Conservation (phyloP, 2,113 vertebrate species). For the Pogona vitticeps region DNA sequence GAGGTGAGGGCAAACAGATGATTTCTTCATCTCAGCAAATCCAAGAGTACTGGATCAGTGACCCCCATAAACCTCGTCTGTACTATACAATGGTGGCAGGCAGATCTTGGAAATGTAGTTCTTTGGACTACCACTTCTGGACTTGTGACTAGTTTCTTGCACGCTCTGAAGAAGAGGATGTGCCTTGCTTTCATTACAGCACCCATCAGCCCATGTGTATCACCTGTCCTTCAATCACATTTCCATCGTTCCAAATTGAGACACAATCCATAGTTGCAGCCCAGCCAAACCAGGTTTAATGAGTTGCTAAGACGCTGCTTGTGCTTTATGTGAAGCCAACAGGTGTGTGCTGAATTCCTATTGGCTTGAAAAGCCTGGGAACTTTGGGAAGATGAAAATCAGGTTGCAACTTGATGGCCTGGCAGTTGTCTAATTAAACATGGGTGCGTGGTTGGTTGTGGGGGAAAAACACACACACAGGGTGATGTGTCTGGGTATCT, state of each 20-base stretch:
- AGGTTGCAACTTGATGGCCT: neutral
- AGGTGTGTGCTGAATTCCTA: neutral
- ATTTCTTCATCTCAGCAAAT: too few relatives aligned
- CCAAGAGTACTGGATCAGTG: too few relatives aligned
- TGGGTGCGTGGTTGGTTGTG: neutral
- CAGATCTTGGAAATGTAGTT: too few relatives aligned
- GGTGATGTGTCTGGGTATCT: neutral
- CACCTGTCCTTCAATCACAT: neutral
- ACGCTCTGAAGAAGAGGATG: neutral
- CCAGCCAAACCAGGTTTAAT: neutral
- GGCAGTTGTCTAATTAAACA: neutral
- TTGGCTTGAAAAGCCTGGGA: slow-evolving; percentile 12
- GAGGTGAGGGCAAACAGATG: too few relatives aligned
- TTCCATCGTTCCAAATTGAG: neutral
- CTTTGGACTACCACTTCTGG: too few relatives aligned
- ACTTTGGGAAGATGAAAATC: neutral
- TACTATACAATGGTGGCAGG: too few relatives aligned
- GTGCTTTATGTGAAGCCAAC: neutral
- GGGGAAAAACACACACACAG: neutral
- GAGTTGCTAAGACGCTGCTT: neutral
- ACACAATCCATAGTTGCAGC: neutral
- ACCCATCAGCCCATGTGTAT: neutral
- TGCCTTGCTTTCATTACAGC: neutral
- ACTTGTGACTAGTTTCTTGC: neutral
- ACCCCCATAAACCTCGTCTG: too few relatives aligned